Percentiles rank a stretch among this genome's conserved stretches.
Conservation (phyloP, 2,797 vertebrate species). For the Arnoldichthys spilopterus region DNA sequence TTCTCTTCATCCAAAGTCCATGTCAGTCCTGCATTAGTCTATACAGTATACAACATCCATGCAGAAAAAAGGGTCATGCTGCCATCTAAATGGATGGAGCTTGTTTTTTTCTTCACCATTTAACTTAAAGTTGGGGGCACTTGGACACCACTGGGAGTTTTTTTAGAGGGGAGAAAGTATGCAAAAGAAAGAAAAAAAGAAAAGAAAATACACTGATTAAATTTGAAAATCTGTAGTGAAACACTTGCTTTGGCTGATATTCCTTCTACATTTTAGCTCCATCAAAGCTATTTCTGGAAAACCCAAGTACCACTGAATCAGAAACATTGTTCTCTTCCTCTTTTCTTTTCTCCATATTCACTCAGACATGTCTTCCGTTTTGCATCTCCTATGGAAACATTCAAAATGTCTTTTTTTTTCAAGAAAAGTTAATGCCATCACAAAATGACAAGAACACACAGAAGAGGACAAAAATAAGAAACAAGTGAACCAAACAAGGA, state of each 20-base stretch:
- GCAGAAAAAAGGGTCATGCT: conserved; percentile 84
- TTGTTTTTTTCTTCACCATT: conserved; percentile 76
- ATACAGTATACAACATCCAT: conserved; percentile 95
- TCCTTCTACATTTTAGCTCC: conserved; percentile 64
- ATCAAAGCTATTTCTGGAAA: conserved; percentile 29
- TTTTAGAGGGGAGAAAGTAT: conserved; percentile 38
- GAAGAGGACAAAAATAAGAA: conserved; percentile 75
- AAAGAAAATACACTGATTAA: conserved; percentile 61
- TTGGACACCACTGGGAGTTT: conserved; percentile 88
- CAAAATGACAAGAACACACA: conserved; percentile 69
- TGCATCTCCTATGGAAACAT: conserved; percentile 85
- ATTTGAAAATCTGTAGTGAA: conserved; percentile 70
- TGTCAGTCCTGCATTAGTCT: conserved; percentile 88
- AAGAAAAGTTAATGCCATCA: conserved; percentile 81
- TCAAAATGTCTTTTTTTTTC: conserved; percentile 92
- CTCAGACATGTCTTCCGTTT: conserved; percentile 65
- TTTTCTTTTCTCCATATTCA: conserved; percentile 46
- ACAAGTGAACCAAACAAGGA: conserved; percentile 79
- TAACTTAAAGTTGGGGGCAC: conserved; percentile 88
- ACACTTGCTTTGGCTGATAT: conserved; percentile 71
- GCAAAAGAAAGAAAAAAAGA: conserved; percentile 25
- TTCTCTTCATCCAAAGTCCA: conserved; percentile 74
- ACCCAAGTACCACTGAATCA: conserved; percentile 63
- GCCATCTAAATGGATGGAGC: conserved; percentile 77
- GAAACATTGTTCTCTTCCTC: conserved; percentile 54